Evolutionary conservation across 1,140 invertebrate genomes (phyloP).

Genomic region (Philotrypesis tridentata): DNA sequence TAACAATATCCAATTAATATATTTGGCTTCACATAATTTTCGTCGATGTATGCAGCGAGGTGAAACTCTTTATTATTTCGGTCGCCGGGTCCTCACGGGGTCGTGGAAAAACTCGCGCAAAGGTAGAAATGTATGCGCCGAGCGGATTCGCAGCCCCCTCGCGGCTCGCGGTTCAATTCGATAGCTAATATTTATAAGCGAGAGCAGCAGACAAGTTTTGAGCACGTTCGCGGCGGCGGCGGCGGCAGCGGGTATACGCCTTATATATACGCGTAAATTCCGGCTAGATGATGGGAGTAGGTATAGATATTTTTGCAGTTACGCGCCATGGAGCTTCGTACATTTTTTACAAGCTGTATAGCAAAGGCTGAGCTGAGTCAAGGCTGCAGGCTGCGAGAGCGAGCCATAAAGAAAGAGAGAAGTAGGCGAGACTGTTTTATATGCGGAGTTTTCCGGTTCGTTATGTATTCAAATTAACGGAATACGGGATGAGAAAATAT

Average conservation of each 20-base stretch:
- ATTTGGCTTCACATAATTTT: too few species aligned
- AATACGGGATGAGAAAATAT: constrained; percentile 65
- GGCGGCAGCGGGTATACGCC: too few species aligned
- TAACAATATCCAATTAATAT: too few species aligned
- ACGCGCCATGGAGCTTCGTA: neutral
- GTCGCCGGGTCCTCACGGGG: too few species aligned
- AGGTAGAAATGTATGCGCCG: too few species aligned
- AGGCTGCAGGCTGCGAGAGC: neutral
- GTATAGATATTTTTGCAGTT: neutral
- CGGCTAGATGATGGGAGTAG: neutral
- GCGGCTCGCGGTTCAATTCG: neutral
- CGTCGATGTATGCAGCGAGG: too few species aligned
- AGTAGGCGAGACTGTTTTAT: constrained; percentile 55
- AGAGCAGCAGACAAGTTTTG: too few species aligned
- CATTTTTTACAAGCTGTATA: neutral
- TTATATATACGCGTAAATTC: neutral
- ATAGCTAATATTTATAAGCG: neutral
- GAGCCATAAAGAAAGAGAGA: constrained; percentile 5
- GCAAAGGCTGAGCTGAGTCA: neutral
- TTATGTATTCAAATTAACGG: constrained; percentile 66
- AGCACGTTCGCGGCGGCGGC: too few species aligned
- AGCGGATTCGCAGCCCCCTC: too few species aligned
- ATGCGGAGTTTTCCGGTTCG: constrained; percentile 64
- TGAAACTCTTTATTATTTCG: too few species aligned
- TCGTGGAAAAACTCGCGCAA: too few species aligned